Conservation (phyloP, 2,797 vertebrate species). For the Chrysocyon brachyurus region DNA sequence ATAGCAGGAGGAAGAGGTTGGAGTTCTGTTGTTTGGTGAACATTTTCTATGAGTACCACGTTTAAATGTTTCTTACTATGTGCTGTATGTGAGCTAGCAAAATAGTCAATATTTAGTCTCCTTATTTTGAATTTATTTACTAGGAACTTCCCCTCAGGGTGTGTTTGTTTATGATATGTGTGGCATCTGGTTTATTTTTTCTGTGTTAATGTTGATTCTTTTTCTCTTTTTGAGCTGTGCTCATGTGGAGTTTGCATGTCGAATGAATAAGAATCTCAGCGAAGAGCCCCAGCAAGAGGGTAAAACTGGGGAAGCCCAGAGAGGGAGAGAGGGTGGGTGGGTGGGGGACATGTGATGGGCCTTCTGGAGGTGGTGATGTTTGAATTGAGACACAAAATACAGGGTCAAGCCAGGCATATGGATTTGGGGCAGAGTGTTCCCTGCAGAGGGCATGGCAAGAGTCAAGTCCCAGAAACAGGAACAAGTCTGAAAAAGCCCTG, state of each 20-base stretch:
- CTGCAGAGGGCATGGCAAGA: neutral
- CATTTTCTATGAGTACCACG: neutral
- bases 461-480: neutral
- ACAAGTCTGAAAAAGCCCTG: neutral
- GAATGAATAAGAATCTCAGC: neutral
- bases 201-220: conserved; percentile 19
- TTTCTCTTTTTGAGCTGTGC: neutral
- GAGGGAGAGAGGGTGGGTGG: no score
- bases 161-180: neutral
- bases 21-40: neutral
- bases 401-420: neutral
- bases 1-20: neutral
- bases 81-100: neutral
- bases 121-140: conserved; percentile 20
- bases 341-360: neutral
- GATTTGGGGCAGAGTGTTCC: neutral
- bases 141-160: neutral
- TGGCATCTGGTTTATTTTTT: conserved; percentile 23
- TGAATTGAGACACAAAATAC: neutral
- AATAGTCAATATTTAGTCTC: neutral
- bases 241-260: neutral
- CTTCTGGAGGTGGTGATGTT: neutral
- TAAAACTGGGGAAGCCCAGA: neutral
- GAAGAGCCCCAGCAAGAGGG: neutral
- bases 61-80: neutral